Percentiles rank a stretch among this genome's conserved stretches.
Evolutionary conservation across 1,140 invertebrate genomes (phyloP).

Genomic region (Drosophila insularis): DNA sequence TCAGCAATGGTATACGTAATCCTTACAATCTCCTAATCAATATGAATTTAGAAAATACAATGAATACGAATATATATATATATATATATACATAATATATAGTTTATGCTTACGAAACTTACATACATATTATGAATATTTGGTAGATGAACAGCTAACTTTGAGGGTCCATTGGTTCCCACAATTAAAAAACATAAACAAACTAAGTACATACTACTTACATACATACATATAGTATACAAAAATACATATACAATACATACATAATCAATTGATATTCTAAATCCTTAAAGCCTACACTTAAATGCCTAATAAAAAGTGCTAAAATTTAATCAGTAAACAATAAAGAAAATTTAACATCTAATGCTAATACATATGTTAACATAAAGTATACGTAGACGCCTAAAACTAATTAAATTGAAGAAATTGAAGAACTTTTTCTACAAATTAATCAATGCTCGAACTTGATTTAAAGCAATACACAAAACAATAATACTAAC

Average conservation of each 20-base stretch:
- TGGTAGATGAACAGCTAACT: constrained; percentile 45
- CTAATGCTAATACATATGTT: constrained; percentile 29
- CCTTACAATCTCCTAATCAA: constrained; percentile 33
- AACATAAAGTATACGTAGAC: constrained; percentile 69
- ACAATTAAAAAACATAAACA: too few relatives aligned
- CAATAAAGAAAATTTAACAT: not conserved
- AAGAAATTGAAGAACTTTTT: constrained; percentile 67
- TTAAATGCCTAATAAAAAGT: constrained; percentile 23
- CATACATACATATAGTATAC: constrained; percentile 2
- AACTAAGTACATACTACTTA: constrained; percentile 1
- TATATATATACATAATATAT: not conserved
- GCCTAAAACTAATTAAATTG: constrained; percentile 40
- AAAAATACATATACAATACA: constrained; percentile 1
- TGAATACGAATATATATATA: not conserved
- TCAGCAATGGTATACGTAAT: constrained; percentile 43
- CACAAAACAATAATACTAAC: constrained; percentile 53
- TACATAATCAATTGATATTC: constrained; percentile 28
- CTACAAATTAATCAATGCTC: not conserved
- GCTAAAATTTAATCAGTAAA: constrained; percentile 25
- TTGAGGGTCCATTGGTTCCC: constrained; percentile 43
- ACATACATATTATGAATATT: constrained; percentile 24
- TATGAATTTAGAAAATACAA: constrained; percentile 4
- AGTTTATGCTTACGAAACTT: constrained; percentile 5
- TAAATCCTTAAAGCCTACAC: constrained; percentile 38
- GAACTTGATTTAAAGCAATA: constrained; percentile 59